Evolutionary conservation across 1,140 invertebrate species (phyloP), one percentile per base, ranked within the genome.

Genomic region (Ganaspis sp.): DNA sequence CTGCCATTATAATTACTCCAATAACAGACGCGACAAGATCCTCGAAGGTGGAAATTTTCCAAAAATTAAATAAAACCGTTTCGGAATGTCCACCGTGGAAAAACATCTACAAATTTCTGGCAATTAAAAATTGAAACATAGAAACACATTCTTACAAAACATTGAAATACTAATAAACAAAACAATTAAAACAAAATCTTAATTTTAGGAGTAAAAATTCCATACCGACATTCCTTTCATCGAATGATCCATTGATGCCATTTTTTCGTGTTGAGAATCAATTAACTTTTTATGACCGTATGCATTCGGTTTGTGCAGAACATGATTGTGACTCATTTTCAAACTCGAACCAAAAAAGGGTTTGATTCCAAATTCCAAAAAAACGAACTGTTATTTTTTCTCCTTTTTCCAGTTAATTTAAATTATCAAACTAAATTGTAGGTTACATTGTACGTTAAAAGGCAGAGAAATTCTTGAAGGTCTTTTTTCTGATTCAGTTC

Each of bases 21-120:
- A 98, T 92, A 88, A 96, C 95, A 0, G 97, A 97, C 0, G 95
- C 96, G 40, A 97, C 92, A 74, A 98, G 92, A 34, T 95, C 94
- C 45, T 93, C 92, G n/a, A 94, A 89, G 5, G 93, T 94, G 11
- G 92, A 92, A 45, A 96, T 95, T 85, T 93, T 93, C 97, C 97
- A 97, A 45, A 92, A 93, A 49, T 95, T 92, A 90, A 98, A 97
- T 9, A 97, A 91, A 78, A 97, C 94, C 21, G 93, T 94, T 85
- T 96, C 95, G 71, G 92, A 91, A 58, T 93, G 94, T 3, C 95
- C 95, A 77, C 94, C 93, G 87, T 97, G 96, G 88, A 98, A 98
- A 91, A 94, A 92, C 92, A 96, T 96, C 54, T 64, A 6, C 12
- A 64, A 58, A n/a, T n/a, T n/a, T n/a, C n/a, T n/a, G n/a, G 92